phyloP scores from a whole-genome alignment of 2,797 vertebrate genomes.

The Arctocebus calabarensis region DNA sequence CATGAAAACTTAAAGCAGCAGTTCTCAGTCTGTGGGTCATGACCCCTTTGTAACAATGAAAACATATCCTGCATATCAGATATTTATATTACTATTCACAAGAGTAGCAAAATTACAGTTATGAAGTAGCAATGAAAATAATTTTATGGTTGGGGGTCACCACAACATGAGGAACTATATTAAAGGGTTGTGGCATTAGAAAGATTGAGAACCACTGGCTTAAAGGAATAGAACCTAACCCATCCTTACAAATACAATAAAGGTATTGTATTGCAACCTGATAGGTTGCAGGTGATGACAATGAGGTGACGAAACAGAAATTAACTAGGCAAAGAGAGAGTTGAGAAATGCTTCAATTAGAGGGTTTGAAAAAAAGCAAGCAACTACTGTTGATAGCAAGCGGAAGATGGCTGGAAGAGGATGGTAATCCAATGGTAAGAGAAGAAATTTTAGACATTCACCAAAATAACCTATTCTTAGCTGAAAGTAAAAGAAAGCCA shows the following conservation, averaged over 20 bases:
- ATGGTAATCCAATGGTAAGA: neutral
- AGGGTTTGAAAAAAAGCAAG: neutral
- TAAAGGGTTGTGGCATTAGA: too few species aligned
- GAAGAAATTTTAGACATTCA: neutral
- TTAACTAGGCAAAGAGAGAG: neutral
- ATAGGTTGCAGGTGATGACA: neutral
- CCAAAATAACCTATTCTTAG: conserved; percentile 12
- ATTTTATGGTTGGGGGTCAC: too few species aligned
- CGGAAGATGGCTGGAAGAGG: neutral
- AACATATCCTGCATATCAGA: too few species aligned
- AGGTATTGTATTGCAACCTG: neutral
- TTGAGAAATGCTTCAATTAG: neutral
- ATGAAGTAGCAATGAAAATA: too few species aligned
- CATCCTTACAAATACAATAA: neutral
- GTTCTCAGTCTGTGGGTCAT: too few species aligned
- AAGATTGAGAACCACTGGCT: too few species aligned
- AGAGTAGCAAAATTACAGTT: too few species aligned
- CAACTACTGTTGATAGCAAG: neutral
- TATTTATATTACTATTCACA: too few species aligned
- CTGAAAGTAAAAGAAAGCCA: conserved; percentile 28
- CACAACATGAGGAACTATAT: too few species aligned
- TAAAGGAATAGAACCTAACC: neutral
- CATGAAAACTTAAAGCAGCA: too few species aligned
- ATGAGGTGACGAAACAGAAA: neutral
- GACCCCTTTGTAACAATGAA: too few species aligned